phyloP scores from a whole-genome alignment of 2,113 vertebrate species.

The Sceloporus tristichus region DNA sequence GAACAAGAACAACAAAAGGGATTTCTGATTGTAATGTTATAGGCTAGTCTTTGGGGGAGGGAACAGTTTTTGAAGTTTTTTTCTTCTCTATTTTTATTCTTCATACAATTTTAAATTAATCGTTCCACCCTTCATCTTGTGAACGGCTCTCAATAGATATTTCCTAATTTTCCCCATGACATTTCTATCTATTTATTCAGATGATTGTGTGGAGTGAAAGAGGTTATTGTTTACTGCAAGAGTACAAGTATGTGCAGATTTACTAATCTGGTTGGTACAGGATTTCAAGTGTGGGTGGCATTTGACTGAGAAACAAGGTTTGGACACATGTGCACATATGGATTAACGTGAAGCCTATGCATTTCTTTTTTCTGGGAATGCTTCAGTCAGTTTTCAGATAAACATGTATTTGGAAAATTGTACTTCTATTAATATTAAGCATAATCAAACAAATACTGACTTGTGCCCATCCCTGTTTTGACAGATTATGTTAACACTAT shows the following conservation, averaged over 20 bases:
- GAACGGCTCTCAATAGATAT: constrained; percentile 76
- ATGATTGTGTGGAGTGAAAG: constrained; percentile 77
- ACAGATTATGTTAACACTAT: not conserved
- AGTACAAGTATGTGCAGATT: constrained; percentile 66
- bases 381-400: constrained; percentile 45
- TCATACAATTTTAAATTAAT: constrained; percentile 66
- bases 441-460: not conserved
- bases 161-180: constrained; percentile 83
- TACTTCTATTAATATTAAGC: not conserved
- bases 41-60: constrained; percentile 31
- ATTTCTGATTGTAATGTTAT: constrained; percentile 18
- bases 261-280: constrained; percentile 69
- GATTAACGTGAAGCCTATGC: not conserved
- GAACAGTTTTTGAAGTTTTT: not conserved
- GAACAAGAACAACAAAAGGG: not conserved
- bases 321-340: constrained; percentile 22
- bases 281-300: constrained; percentile 76
- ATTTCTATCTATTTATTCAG: constrained; percentile 76
- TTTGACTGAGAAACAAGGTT: constrained; percentile 51
- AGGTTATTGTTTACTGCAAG: constrained; percentile 78
- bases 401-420: not conserved
- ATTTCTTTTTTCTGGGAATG: constrained; percentile 52
- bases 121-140: constrained; percentile 74
- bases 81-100: constrained; percentile 41
- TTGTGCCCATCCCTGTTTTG: not conserved